phyloP scores from a whole-genome alignment of 2,113 vertebrate genomes.

The Cranoglanis bouderius region DNA sequence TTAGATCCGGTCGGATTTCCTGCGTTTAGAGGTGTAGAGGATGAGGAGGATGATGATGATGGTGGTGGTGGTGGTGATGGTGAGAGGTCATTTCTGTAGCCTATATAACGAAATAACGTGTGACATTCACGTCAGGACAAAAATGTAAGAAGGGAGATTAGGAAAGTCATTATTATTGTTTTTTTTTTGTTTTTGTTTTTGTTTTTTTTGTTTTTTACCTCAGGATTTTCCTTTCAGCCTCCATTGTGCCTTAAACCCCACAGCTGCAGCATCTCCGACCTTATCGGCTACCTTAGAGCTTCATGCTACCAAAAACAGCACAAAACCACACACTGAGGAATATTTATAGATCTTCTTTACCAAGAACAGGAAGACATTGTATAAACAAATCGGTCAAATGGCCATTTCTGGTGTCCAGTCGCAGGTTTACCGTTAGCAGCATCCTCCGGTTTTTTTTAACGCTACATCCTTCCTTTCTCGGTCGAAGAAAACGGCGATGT shows the following conservation, averaged over 20 bases:
- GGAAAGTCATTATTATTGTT: no score
- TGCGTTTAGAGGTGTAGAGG: slow-evolving; percentile 50
- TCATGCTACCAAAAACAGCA: background rate
- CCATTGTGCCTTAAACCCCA: slow-evolving; percentile 11
- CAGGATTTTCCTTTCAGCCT: slow-evolving; percentile 14
- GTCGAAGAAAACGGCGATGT: background rate
- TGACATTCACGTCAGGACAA: no score
- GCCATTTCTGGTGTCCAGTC: background rate
- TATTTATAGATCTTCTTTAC: background rate
- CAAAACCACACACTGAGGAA: background rate
- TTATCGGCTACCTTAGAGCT: background rate
- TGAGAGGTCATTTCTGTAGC: slow-evolving; percentile 14
- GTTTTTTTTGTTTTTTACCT: background rate
- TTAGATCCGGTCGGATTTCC: slow-evolving; percentile 58
- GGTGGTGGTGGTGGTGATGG: background rate
- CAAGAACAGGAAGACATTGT: background rate
- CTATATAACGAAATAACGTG: background rate
- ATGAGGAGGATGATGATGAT: background rate
- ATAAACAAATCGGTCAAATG: background rate
- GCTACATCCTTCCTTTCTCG: background rate
- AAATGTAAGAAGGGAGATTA: no score
- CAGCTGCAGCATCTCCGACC: slow-evolving; percentile 18
- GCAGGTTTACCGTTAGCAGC: background rate
- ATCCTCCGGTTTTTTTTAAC: background rate
- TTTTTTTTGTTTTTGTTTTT: no score